A percentile compares a stretch with the other conserved stretches of the same genome.
phyloP scores from a whole-genome alignment of 2,888 invertebrate species.

The Adelognathus sp. region DNA sequence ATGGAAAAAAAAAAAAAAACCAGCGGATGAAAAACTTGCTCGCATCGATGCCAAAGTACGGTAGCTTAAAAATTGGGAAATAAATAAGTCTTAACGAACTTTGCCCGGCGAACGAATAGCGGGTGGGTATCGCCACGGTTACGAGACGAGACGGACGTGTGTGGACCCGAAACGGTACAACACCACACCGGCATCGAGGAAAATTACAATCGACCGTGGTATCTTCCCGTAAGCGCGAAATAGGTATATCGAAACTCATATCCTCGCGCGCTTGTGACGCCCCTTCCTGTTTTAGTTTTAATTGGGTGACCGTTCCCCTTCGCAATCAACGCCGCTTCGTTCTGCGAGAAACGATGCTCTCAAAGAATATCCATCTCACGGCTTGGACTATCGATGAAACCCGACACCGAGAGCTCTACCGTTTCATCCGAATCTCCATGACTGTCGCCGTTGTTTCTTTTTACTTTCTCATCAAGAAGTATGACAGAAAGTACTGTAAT shows the following conservation, averaged over 20 bases:
- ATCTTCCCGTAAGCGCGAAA: background rate
- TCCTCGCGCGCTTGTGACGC: background rate
- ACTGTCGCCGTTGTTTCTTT: background rate
- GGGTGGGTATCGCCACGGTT: background rate
- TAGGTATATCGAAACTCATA: background rate
- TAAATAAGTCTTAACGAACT: conserved; percentile 69
- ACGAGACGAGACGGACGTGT: background rate
- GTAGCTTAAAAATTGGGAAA: conserved; percentile 53
- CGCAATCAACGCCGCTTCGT: conserved; percentile 3
- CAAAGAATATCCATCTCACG: background rate
- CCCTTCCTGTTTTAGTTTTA: background rate
- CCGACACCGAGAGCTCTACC: background rate
- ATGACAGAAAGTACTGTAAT: too few species aligned
- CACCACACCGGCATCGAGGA: background rate
- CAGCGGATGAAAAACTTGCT: conserved; percentile 54
- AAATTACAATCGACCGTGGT: conserved; percentile 1
- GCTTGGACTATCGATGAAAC: background rate
- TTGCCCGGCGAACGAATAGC: background rate
- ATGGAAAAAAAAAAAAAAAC: conserved; percentile 58
- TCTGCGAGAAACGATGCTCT: background rate
- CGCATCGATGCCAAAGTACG: background rate
- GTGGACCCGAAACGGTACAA: background rate
- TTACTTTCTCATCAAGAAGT: too few species aligned
- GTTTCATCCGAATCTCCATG: background rate
- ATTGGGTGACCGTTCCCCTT: conserved; percentile 11